Base-by-base conservation (phyloP, 2,113 vertebrate species). In the Colinus virginianus region DNA sequence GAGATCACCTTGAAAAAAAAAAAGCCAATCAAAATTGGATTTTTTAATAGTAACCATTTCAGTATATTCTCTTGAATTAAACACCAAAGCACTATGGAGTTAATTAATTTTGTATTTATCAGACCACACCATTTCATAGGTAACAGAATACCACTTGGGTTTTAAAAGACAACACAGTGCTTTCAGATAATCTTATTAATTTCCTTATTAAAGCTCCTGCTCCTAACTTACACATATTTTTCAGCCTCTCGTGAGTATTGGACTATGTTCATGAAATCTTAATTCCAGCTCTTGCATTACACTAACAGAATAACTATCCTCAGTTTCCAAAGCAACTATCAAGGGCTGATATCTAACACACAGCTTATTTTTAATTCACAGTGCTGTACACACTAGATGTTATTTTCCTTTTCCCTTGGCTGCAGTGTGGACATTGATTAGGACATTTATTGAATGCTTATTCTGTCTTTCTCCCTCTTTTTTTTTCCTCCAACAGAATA, bases 241-340 rank as follows among this genome's bases (percentile, higher is more conserved):
- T 82, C 69, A 76, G 7, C 34, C 12, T 89, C 93, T 53, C 66
- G 43, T 68, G 81, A 80, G 87, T 72, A 87, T 66, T 83, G 51
- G 84, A 90, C 49, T 64, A 42, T 63, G 38, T 43, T 90, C 40
- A 72, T 85, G 84, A 93, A 96, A 92, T 91, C 94, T 89, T 81
- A 78, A 91, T 97, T 95, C 49, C 34, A 23, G 88, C 87, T 92
- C 71, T 94, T 34, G 72, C 86, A 8, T 87, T 87, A 53, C 86
- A 84, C 61, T 87, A 90, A 77, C 80, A 87, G 78, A 84, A 46
- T 49, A 89, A 93, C 63, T 64, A 82, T 90, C 66, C 64, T 89
- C 0, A 0, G 71, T 89, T 92, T 93, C 81, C 87, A 92, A 71
- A 95, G 90, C 71, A 92, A 46, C 84, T 85, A 56, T 76, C 80